Evolutionary conservation across 1,140 invertebrate genomes (phyloP), one percentile per base, ranked within the genome.

Genomic region (Hyles euphorbiae): DNA sequence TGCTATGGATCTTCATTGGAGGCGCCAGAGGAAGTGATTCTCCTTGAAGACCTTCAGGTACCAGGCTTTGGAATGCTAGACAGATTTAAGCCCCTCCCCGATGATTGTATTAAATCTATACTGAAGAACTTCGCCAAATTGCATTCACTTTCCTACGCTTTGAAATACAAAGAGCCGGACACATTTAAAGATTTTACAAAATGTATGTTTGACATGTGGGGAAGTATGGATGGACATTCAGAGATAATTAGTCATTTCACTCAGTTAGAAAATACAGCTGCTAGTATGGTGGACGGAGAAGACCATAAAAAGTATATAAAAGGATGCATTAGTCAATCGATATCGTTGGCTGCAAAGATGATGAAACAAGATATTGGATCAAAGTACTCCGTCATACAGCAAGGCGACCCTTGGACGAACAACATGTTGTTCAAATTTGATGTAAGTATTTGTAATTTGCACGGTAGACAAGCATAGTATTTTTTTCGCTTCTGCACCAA

Each of bases 31-130:
- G 90, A 91, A 74, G 72, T 88, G 3, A 83, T 92, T 7, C 70
- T 92, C 22, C 70, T 93, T 54, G 88, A 92, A 69, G 91, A 93
- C 74, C 67, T 93, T 10, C 73, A 78, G 49, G 48, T 65, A 1
- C 36, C 59, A 5, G 87, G 88, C 1, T 92, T 83, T 61, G 40
- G 50, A 10, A 77, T 92, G 62, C 74, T 84, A 45, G 78, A 91
- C 61, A 81, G 89, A 49, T 81, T 83, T 5, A 61, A 70, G 9
- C 72, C 88, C 3, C 61, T 92, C 3, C 73, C 85, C 5, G 55
- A 82, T 11, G 77, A 89, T 2, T 88, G 91, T 62, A 70, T 90
- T 3, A 71, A 67, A 9, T 46, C 89, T 3, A 81, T 90, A 0
- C 74, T 92, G 33, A 74, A 83, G 58, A 81, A 79, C n/a, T 84